Evolutionary conservation across 2,888 invertebrate species (phyloP).

Genomic region (Morpho helenor): DNA sequence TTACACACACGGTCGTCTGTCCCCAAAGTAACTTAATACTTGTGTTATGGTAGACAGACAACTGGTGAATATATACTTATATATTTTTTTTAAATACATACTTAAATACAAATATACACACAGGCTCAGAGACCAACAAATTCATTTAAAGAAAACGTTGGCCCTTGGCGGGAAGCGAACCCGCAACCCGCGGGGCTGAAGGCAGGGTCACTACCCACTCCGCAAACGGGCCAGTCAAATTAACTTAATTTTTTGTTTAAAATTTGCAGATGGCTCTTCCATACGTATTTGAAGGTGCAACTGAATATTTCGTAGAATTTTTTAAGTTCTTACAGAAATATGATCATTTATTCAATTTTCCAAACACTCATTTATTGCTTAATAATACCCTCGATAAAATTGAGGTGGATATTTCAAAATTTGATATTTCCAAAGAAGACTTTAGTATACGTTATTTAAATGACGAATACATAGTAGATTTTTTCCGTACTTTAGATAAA

Average conservation of each 20-base stretch:
- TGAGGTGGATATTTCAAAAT: conserved; percentile 48
- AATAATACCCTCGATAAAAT: conserved; percentile 75
- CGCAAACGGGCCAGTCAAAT: no score
- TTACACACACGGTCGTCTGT: no score
- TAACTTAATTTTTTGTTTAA: background rate
- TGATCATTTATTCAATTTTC: conserved; percentile 81
- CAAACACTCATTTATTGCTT: conserved; percentile 82
- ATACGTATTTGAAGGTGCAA: conserved; percentile 34
- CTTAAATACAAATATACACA: no score
- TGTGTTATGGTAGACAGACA: no score
- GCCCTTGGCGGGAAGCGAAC: no score
- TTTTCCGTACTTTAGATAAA: conserved; percentile 41
- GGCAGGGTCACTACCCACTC: no score
- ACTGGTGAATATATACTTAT: no score
- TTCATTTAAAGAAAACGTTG: no score
- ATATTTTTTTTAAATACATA: no score
- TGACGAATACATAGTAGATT: conserved; percentile 38
- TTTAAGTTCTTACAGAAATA: conserved; percentile 78
- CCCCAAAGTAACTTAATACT: no score
- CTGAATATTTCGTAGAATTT: conserved; percentile 77
- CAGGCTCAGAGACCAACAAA: no score
- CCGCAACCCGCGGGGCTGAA: no score
- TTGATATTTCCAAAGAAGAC: conserved; percentile 36
- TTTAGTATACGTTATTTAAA: conserved; percentile 31
- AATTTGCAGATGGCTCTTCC: conserved; percentile 50